Evolutionary conservation across 2,797 vertebrate genomes (phyloP).

Genomic region (Pteronotus mesoamericanus): DNA sequence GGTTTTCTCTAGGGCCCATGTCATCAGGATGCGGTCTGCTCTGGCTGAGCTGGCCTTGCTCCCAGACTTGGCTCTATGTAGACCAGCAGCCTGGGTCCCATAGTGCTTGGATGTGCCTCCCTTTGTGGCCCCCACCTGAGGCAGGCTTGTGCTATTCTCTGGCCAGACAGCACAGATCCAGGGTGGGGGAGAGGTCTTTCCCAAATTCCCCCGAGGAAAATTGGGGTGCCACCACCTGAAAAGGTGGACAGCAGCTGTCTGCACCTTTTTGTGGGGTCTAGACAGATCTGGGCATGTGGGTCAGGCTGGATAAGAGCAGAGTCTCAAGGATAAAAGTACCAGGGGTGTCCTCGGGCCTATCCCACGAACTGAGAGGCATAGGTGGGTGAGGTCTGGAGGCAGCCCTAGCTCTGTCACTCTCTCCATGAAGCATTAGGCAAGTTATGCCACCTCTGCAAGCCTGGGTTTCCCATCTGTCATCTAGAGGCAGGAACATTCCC

Average conservation of each 20-base stretch:
- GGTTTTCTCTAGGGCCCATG: not conserved
- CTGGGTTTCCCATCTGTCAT: not conserved
- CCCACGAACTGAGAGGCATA: not conserved
- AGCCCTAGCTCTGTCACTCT: fast-evolving
- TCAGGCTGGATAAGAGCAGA: not conserved
- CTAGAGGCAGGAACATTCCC: not conserved
- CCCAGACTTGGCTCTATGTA: not conserved
- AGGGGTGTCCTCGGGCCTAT: too few species aligned
- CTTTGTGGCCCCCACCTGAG: not conserved
- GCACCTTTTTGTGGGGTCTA: not conserved
- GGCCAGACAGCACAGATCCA: not conserved
- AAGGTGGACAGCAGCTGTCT: not conserved
- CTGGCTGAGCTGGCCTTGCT: not conserved
- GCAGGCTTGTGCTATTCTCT: not conserved
- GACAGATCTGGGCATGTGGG: not conserved
- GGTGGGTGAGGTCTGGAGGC: not conserved
- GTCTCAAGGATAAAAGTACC: not conserved
- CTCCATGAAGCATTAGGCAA: not conserved
- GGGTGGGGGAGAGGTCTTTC: not conserved
- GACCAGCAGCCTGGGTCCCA: not conserved
- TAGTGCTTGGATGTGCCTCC: too few species aligned
- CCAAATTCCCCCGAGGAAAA: not conserved
- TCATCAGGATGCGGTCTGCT: fast-evolving
- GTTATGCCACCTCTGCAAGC: not conserved
- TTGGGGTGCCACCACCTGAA: not conserved